Base-by-base conservation (phyloP, 2,888 invertebrate species). In the Drosophila paracracens region DNA sequence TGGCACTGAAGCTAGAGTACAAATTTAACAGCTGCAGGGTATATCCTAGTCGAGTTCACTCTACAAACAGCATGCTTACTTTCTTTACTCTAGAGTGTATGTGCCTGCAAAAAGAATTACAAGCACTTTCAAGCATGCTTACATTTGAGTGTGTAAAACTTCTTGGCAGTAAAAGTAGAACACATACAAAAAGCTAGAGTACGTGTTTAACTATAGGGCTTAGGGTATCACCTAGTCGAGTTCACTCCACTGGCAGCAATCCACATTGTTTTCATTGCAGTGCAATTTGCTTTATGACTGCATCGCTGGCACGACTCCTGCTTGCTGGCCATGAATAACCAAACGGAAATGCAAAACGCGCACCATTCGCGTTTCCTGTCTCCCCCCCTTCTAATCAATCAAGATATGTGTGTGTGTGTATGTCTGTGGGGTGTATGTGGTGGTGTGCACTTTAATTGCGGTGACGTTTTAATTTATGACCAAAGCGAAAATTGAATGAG, bases 281-380 rank as follows among this genome's bases (percentile, higher is more conserved):
- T 69, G 60, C 40, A 67, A 51, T 72, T 79, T 53, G 59, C 53
- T 65, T 81, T 75, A 70, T 79, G 68, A 63, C 71, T 71, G 53
- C 51, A 66, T 61, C 21, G 59, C 73, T 53, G 53, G 54, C 62
- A 56, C 50, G 35, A 21, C 63, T 63, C 56, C 66, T 76, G 68
- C 70, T 72, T 68, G 81, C 79, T 86, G 87, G 73, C 84, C 82
- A 79, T 88, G 89, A 86, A 84, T 79, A 86, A 66, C 72, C 66
- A 81, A 64, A 64, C 83, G 82, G 89, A 88, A 83, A 86, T 79
- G 87, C 87, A 83, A 73, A 75, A 62, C 74, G 81, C 66, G 76
- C 59, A 64, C 71, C 25, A 74, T 70, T 85, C 53, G 46, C 65
- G 65, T 70, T 70, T 69, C 65, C 82, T 65, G 74, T 56, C 50